Base-by-base conservation (phyloP, 2,888 invertebrate genomes). In the Papilio protenor region DNA sequence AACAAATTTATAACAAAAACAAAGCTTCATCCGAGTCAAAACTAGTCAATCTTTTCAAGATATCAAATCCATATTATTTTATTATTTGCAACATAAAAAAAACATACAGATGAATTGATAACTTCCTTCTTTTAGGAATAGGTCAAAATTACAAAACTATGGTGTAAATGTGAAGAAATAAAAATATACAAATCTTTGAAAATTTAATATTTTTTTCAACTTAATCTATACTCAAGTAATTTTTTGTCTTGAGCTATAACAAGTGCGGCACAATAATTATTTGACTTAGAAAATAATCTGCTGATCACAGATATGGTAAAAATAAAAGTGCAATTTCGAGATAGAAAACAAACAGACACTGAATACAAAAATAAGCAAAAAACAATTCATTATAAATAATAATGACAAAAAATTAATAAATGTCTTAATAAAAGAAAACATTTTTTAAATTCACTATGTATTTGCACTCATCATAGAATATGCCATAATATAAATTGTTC, bases 201-300 rank as follows among this genome's bases (percentile, higher is more conserved):
- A 71, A 27, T 77, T 77, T 77, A 77, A 77, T 77, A 47, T 73
- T 66, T 73, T 66, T 73, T 66, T 73, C 73, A 77, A 69, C 77
- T 77, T 77, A 77, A 52, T 76, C 72, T 61, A 76, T 64, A 77
- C 77, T 66, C 77, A 77, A 77, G 77, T 73, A 55, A 77, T 73
- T 73, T 77, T 75, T 71, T 75, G 71, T 79, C 79, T 80, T 79
- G 79, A 80, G 79, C 79, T 79, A 75, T 75, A 75, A 79, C 47
- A 66, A 77, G 73, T 75, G 77, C 70, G 73, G 52, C 64, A 66
- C 75, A 80, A 55, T 70, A 73, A 69, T 61, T 57, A 61, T 73
- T 64, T 47, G 47, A 72, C 52, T 77, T 64, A 77, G 47, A 49
- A 71, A 14, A 21, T 61, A 71, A 71, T 14, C 33, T 49, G 45